A percentile compares a stretch with the other conserved stretches of the same genome.
phyloP scores from a whole-genome alignment of 1,140 invertebrate species.

The Conus betulinus region DNA sequence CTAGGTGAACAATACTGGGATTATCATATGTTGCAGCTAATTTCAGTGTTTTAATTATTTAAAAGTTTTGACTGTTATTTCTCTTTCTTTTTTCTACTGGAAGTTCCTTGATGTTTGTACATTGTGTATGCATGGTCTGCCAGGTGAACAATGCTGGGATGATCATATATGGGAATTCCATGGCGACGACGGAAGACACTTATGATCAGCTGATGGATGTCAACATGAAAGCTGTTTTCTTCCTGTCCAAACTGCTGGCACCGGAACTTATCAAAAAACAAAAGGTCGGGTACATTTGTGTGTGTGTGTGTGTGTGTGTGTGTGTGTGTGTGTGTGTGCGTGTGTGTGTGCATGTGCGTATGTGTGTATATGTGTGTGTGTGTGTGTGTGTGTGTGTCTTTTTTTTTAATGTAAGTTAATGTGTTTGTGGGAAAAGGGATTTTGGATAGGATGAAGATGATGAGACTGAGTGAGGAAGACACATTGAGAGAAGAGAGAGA shows the following conservation, averaged over 20 bases:
- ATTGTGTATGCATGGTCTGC: no score
- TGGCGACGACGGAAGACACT: background rate
- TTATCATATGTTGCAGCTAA: background rate
- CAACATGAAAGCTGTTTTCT: conserved; percentile 24
- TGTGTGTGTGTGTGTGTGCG: background rate
- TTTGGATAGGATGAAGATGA: no score
- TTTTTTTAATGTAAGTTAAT: no score
- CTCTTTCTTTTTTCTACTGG: background rate
- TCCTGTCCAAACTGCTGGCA: background rate
- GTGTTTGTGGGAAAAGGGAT: no score
- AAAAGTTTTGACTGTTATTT: background rate
- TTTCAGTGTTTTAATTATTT: no score
- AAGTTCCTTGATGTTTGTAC: no score
- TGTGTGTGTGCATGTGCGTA: no score
- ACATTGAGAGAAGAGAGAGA: no score
- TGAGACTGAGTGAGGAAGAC: no score
- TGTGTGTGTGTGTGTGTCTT: no score
- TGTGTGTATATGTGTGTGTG: background rate
- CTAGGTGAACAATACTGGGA: conserved; percentile 36
- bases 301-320: background rate
- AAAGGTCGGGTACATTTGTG: conserved; percentile 10
- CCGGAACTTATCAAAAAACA: conserved; percentile 35
- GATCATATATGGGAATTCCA: background rate
- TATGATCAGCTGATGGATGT: conserved; percentile 31
- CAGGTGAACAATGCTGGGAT: conserved; percentile 38